Evolutionary conservation across 2,888 invertebrate genomes (phyloP).

Genomic region (Diloba caeruleocephala): DNA sequence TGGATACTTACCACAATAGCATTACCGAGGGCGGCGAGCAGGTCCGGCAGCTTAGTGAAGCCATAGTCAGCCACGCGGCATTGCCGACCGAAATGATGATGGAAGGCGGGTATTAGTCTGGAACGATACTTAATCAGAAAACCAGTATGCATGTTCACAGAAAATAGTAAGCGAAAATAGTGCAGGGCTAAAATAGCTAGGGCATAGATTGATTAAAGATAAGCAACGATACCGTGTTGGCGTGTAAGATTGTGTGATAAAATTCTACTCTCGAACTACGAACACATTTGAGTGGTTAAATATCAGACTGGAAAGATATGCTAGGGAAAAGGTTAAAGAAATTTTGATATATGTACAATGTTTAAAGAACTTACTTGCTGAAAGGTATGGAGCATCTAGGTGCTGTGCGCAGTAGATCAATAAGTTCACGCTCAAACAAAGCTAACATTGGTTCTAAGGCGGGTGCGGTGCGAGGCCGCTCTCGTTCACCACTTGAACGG

Average conservation of each 20-base stretch:
- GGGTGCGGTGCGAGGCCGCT: slow-evolving; percentile 90
- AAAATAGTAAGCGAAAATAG: no score
- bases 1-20: slow-evolving; percentile 92
- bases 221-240: no score
- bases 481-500: slow-evolving; percentile 73
- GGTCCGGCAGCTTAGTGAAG: slow-evolving; percentile 97
- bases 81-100: slow-evolving; percentile 98
- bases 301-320: no score
- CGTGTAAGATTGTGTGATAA: no score
- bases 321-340: background rate
- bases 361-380: slow-evolving; percentile 87
- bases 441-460: slow-evolving; percentile 92
- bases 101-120: slow-evolving; percentile 98
- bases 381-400: slow-evolving; percentile 94
- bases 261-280: no score
- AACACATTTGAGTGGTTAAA: no score
- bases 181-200: no score
- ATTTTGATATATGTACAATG: background rate
- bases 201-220: no score
- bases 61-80: slow-evolving; percentile 99
- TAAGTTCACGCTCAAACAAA: slow-evolving; percentile 95
- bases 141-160: no score
- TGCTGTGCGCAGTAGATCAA: slow-evolving; percentile 94
- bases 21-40: slow-evolving; percentile 96
- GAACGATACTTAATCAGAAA: background rate